phyloP scores from a whole-genome alignment of 1,140 invertebrate species.

The Leptestheria dahalacensis region DNA sequence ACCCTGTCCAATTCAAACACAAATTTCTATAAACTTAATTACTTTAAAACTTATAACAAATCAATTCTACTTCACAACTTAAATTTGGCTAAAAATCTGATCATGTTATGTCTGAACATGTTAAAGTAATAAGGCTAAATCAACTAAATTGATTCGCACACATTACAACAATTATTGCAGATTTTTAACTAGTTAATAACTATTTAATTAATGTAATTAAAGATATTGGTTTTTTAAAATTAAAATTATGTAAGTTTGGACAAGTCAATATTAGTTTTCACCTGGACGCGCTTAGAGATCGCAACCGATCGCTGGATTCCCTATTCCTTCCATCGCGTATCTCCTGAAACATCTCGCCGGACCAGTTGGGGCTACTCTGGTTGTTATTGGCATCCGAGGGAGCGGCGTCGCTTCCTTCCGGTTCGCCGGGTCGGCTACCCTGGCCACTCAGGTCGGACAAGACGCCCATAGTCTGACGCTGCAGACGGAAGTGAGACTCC shows the following conservation, averaged over 20 bases:
- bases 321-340: not conserved
- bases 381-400: not conserved
- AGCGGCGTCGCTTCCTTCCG: not conserved
- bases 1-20: not conserved
- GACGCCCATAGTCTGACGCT: conserved; percentile 17
- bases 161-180: too few relatives aligned
- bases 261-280: not conserved
- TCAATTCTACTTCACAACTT: too few relatives aligned
- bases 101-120: too few relatives aligned
- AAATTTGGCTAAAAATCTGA: too few relatives aligned
- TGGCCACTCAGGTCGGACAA: not conserved
- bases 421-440: not conserved
- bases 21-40: too few relatives aligned
- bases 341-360: not conserved
- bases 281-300: not conserved
- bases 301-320: not conserved
- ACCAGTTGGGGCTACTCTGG: conserved; percentile 2
- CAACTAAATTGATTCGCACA: too few relatives aligned
- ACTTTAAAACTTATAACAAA: too few relatives aligned
- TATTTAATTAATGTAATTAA: too few relatives aligned
- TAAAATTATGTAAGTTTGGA: not conserved
- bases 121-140: too few relatives aligned
- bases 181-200: too few relatives aligned
- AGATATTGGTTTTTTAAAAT: too few relatives aligned
- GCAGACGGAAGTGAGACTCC: conserved; percentile 24